phyloP scores from a whole-genome alignment of 53 echinoderm and acorn worm genomes.

The Actinopyga echinites region DNA sequence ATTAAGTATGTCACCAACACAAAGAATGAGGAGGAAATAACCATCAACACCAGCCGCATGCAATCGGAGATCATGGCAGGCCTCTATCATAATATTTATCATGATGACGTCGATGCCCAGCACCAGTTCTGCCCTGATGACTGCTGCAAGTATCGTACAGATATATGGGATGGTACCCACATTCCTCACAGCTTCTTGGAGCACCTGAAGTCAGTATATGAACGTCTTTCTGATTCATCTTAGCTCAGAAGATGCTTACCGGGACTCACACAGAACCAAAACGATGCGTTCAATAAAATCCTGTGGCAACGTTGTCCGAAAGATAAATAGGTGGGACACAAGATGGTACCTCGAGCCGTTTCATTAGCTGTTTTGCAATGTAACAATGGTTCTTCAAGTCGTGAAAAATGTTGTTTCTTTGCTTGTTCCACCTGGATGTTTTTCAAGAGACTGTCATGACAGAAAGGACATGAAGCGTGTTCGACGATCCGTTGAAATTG shows the following conservation, averaged over 20 bases:
- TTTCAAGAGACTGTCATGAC: neutral
- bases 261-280: conserved; percentile 48
- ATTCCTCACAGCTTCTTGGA: neutral
- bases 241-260: conserved; percentile 27
- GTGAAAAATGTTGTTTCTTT: neutral
- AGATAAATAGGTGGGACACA: conserved; percentile 3
- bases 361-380: conserved; percentile 8
- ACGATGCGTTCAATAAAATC: conserved; percentile 13
- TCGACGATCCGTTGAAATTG: neutral
- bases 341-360: neutral
- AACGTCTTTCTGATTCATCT: neutral
- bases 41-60: too few relatives aligned
- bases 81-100: neutral
- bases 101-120: conserved; percentile 19
- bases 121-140: conserved; percentile 14
- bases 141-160: conserved; percentile 2
- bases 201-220: neutral
- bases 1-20: too few relatives aligned
- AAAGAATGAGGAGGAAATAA: too few relatives aligned
- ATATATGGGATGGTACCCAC: conserved; percentile 15
- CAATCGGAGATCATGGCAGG: too few relatives aligned
- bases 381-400: neutral
- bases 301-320: conserved; percentile 34
- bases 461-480: conserved; percentile 6
- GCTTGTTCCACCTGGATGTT: neutral